Evolutionary conservation across 2,888 invertebrate species (phyloP), one percentile per base, ranked within the genome.

Genomic region (Allacma fusca): DNA sequence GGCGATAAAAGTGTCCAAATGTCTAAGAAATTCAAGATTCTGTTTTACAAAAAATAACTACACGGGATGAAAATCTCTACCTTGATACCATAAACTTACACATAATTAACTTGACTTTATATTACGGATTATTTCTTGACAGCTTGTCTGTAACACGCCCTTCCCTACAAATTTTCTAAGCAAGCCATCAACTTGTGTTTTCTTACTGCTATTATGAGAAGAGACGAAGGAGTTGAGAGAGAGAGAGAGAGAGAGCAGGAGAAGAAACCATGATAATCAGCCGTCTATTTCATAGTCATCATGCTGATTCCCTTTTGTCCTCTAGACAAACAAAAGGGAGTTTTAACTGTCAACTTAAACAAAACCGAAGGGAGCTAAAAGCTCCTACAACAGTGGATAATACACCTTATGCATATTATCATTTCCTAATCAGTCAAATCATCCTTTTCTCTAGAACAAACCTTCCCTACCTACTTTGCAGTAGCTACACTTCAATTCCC

Each of bases 111-210:
- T 71, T 75, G 74, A 74, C 75, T 78, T 75, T 77, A 74, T 78
- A 78, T 70, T 70, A 23, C 74, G 78, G 75, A 69, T 78, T 78
- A 74, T 73, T 75, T 64, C 70, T 78, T 78, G 78, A 78, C 78
- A 78, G 78, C 64, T 75, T 78, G 78, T 78, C 78, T 70, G 75
- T 75, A 78, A 78, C 78, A 75, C 78, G 75, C 78, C 74, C 74
- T 74, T 74, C 50, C 34, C 65, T 74, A 73, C 73, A 73, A 73
- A 73, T 73, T 71, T 64, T 34, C 62, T 40, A 23, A n/a, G 16
- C 62, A 62, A 62, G 24, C 62, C 62, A 62, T 62, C 62, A 62
- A 62, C 62, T 62, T 62, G 13, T 62, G 62, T 62, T 62, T 62
- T 62, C 24, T 62, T 62, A 50, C 50, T 13, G 2, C 50, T 50